Evolutionary conservation across 2,113 vertebrate species (phyloP).

Genomic region (Planiliza haematocheilus): DNA sequence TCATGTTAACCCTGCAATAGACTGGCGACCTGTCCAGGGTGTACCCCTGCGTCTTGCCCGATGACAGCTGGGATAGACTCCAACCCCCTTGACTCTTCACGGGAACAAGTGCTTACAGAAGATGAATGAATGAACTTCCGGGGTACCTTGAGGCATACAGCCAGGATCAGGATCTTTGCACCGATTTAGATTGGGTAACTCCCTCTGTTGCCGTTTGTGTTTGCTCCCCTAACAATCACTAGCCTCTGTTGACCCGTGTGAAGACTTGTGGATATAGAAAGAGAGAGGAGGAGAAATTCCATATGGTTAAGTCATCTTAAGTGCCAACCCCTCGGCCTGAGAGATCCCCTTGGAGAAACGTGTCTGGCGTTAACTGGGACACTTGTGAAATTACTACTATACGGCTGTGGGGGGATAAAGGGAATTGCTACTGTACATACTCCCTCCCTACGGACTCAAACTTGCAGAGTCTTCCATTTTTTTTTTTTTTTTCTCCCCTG

Average conservation of each 20-base stretch:
- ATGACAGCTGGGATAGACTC: too few species aligned
- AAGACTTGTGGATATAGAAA: background rate
- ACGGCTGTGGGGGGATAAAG: slow-evolving; percentile 40
- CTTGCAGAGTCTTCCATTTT: slow-evolving; percentile 7
- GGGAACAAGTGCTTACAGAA: too few species aligned
- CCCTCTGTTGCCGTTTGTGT: background rate
- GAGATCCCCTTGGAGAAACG: slow-evolving; percentile 43
- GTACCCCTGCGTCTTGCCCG: too few species aligned
- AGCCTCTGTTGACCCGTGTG: background rate
- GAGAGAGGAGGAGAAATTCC: background rate
- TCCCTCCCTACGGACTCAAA: slow-evolving; percentile 39
- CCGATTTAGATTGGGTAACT: background rate
- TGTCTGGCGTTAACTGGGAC: slow-evolving; percentile 50
- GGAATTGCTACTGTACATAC: slow-evolving; percentile 46
- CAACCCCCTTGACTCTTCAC: too few species aligned
- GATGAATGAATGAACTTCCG: too few species aligned
- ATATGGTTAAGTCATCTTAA: slow-evolving; percentile 42
- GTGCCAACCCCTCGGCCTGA: slow-evolving; percentile 28
- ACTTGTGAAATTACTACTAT: slow-evolving; percentile 45
- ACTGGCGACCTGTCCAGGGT: too few species aligned
- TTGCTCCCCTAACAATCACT: background rate
- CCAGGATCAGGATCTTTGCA: background rate
- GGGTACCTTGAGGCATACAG: too few species aligned
- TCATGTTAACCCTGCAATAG: too few species aligned
- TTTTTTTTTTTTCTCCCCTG: slow-evolving; percentile 4